phyloP scores from a whole-genome alignment of 1,140 invertebrate species.

The Drosophila tsacasi region DNA sequence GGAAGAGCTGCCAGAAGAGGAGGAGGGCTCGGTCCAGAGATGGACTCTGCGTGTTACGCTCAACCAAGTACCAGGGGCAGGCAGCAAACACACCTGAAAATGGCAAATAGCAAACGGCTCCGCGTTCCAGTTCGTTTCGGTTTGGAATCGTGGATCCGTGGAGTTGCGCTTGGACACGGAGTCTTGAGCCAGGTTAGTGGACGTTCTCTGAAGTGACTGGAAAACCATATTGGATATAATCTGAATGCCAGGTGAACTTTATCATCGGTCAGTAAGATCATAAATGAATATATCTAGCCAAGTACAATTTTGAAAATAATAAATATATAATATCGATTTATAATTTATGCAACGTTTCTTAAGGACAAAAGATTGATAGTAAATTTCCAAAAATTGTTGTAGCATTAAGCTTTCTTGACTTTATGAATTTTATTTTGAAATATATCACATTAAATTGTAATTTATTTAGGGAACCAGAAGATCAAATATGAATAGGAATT shows the following conservation, averaged over 20 bases:
- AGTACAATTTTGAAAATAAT: background rate
- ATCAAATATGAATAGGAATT: background rate
- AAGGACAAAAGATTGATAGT: background rate
- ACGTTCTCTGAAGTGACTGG: slow-evolving; percentile 5
- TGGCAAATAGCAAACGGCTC: slow-evolving; percentile 32
- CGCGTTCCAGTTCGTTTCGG: slow-evolving; percentile 44
- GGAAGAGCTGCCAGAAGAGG: background rate
- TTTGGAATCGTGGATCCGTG: slow-evolving; percentile 32
- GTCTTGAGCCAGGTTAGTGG: slow-evolving; percentile 9
- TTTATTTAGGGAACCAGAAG: background rate
- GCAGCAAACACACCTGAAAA: slow-evolving; percentile 38
- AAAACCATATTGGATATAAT: background rate
- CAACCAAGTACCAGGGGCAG: slow-evolving; percentile 48
- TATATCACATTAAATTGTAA: background rate
- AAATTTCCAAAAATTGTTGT: background rate
- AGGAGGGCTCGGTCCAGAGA: slow-evolving; percentile 11
- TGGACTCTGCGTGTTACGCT: slow-evolving; percentile 50
- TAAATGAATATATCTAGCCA: background rate
- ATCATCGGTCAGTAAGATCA: background rate
- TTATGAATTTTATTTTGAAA: too few relatives aligned
- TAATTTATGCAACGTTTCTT: background rate
- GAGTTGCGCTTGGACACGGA: slow-evolving; percentile 15
- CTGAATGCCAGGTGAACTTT: background rate
- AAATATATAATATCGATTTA: background rate
- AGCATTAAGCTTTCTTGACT: background rate